phyloP scores from a whole-genome alignment of 2,113 vertebrate genomes.

The Epinephelus cyanopodus region DNA sequence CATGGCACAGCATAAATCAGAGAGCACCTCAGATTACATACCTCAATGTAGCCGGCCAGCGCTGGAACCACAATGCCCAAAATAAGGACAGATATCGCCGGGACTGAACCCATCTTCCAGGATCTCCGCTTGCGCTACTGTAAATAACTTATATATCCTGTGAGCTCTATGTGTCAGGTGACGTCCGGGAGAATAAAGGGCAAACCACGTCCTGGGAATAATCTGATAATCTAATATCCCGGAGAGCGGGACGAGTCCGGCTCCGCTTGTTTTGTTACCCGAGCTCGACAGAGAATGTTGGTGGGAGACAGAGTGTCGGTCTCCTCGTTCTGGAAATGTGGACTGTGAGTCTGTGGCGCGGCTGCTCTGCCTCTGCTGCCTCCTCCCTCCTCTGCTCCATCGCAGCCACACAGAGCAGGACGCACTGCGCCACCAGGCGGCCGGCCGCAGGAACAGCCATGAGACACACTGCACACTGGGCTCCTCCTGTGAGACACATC shows the following conservation, averaged over 20 bases:
- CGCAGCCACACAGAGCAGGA: conserved; percentile 7
- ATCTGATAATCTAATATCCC: conserved; percentile 18
- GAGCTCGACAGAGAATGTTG: conserved; percentile 52
- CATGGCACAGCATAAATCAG: neutral
- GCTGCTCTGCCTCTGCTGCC: conserved; percentile 39
- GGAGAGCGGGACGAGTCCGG: conserved; percentile 43
- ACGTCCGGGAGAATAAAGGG: conserved; percentile 38
- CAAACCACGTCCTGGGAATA: conserved; percentile 36
- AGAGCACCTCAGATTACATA: conserved; percentile 63
- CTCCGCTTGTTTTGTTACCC: conserved; percentile 64
- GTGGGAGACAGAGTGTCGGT: conserved; percentile 30
- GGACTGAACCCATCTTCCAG: conserved; percentile 82
- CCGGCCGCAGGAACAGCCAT: neutral
- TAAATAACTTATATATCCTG: conserved; percentile 73
- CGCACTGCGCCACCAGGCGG: conserved; percentile 68
- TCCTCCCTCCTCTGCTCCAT: conserved; percentile 53
- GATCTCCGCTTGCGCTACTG: conserved; percentile 38
- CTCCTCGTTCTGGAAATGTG: conserved; percentile 69
- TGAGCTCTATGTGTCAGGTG: conserved; percentile 24
- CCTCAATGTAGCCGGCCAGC: conserved; percentile 90
- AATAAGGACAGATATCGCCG: conserved; percentile 80
- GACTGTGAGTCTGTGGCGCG: conserved; percentile 46
- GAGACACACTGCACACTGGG: too few relatives aligned
- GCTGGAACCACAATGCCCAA: conserved; percentile 84
- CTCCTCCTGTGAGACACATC: too few relatives aligned